Base-by-base conservation (phyloP, 1,140 invertebrate genomes). In the Zaprionus camerounensis region DNA sequence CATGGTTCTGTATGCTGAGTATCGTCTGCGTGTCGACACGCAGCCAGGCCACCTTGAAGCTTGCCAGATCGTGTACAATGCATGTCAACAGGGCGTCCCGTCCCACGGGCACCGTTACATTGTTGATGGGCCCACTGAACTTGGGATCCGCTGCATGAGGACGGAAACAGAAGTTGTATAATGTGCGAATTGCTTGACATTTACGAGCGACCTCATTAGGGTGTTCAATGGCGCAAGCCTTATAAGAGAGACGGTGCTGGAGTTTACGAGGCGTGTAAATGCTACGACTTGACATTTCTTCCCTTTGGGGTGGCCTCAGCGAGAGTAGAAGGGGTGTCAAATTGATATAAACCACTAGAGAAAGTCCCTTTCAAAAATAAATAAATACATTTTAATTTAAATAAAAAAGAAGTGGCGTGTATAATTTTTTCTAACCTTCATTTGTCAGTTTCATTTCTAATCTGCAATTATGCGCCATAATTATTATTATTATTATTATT, bases 21-120 rank as follows among this genome's bases (percentile, higher is more conserved):
- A 98, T 97, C n/a, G 97, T 98, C 93, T 98, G 97, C 62, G 97
- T 97, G 93, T 98, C 97, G 51, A 97, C 97, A 73, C 97, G 95
- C 85, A 98, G 93, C 97, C 97, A 98, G 71, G 97, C 97, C 78
- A 97, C 96, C 95, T 96, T 97, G 92, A 95, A 97, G 61, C 94
- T 94, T 58, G 95, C 95, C 75, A 97, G 94, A 91, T 96, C 96
- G 93, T 97, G 96, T 61, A 97, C 96, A 58, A 96, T 94, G 91
- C 96, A 97, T 49, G 96, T 96, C 82, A 97, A 95, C 66, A 96
- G 94, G 20, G 96, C 96, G 87, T 97, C 96, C 78, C 96, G 94
- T 68, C 96, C 96, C 62, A 96, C 94, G 34, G 96, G 95, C 51
- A 96, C 94, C 41, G 96, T 97, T 77, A 96, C 94, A 93, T 97